These are phyloP conservation scores for Nemotelus nigrinus DNA, from an alignment of 2,888 invertebrate genomes.

Conservation along the genomic window DNA sequence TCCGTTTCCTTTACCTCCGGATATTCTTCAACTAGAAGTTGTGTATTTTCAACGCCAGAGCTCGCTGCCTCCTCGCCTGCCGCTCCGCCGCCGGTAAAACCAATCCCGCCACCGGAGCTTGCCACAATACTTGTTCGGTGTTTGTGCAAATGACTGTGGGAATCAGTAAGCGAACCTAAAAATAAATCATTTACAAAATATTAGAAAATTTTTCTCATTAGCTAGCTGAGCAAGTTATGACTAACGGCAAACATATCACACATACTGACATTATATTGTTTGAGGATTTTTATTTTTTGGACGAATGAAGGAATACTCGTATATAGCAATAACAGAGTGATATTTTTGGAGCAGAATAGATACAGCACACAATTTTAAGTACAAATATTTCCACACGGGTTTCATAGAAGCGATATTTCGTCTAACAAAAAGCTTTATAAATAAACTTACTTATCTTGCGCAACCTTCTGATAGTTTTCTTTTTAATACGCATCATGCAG, in stretches of 20 bases:
- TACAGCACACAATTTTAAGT: no score
- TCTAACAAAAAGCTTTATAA: no score
- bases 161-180: conserved; percentile 54
- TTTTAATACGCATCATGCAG: no score
- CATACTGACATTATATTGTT: background rate
- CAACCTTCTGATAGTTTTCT: no score
- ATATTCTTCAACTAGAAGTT: conserved; percentile 47
- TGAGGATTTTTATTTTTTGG: no score
- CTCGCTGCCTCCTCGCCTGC: conserved; percentile 44
- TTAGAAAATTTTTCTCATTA: background rate
- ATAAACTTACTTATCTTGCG: no score
- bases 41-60: conserved; percentile 39
- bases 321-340: no score
- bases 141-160: conserved; percentile 54
- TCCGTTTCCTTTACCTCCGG: conserved; percentile 53
- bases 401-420: no score
- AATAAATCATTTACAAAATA: background rate
- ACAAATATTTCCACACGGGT: no score
- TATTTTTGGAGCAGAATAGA: no score
- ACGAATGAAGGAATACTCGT: no score
- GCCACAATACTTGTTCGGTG: conserved; percentile 53
- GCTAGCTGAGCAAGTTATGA: no score
- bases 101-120: conserved; percentile 52
- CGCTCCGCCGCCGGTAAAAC: conserved; percentile 50
- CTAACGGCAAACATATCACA: background rate